phyloP scores from a whole-genome alignment of 1,140 invertebrate species.

The Oedothorax gibbosus region DNA sequence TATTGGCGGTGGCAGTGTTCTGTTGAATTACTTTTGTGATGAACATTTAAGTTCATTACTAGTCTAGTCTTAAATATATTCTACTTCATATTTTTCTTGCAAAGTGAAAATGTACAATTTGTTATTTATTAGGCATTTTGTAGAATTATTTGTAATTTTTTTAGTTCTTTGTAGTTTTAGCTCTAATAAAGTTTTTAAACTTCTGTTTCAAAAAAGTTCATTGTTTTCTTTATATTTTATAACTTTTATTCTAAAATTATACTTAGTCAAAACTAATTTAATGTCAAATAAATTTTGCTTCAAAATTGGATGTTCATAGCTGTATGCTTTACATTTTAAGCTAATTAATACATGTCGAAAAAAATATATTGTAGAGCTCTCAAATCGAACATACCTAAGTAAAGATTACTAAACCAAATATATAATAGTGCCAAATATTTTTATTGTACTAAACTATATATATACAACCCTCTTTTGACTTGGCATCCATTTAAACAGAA shows the following conservation, averaged over 20 bases:
- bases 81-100: slow-evolving; percentile 41
- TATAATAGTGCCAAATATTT: too few relatives aligned
- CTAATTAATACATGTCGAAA: too few relatives aligned
- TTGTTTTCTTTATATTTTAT: not conserved
- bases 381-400: too few relatives aligned
- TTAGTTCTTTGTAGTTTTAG: slow-evolving; percentile 33
- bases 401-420: too few relatives aligned
- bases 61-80: slow-evolving; percentile 50
- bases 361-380: too few relatives aligned
- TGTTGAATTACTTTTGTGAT: slow-evolving; percentile 48
- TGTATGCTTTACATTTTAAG: too few relatives aligned
- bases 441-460: too few relatives aligned
- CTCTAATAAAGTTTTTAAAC: slow-evolving; percentile 50
- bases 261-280: not conserved
- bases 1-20: slow-evolving; percentile 42
- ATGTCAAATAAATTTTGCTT: too few relatives aligned
- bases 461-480: too few relatives aligned
- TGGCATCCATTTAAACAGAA: too few relatives aligned
- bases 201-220: slow-evolving; percentile 30
- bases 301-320: too few relatives aligned
- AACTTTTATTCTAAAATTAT: slow-evolving; percentile 4
- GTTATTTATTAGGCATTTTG: slow-evolving; percentile 43
- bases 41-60: slow-evolving; percentile 32
- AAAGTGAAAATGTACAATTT: slow-evolving; percentile 37
- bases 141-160: slow-evolving; percentile 29